phyloP scores from a whole-genome alignment of 92 coral and sea anemone genomes.

The Siderastrea radians region DNA sequence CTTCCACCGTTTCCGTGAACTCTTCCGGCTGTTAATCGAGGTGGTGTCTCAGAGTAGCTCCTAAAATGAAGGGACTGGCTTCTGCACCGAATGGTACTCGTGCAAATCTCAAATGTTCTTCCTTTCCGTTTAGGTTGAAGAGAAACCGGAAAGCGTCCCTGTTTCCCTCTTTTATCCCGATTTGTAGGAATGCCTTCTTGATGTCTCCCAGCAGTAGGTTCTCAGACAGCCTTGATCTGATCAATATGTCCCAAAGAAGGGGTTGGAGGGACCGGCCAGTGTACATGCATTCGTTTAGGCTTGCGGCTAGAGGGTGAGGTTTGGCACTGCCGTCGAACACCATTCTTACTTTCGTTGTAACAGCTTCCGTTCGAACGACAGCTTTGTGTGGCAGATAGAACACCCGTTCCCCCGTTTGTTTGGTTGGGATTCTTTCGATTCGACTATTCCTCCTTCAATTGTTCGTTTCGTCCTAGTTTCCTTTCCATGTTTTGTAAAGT shows the following conservation, averaged over 20 bases:
- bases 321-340: constrained; percentile 70
- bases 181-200: constrained; percentile 59
- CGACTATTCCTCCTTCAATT: constrained; percentile 17
- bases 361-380: constrained; percentile 44
- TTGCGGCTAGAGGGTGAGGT: constrained; percentile 47
- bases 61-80: constrained; percentile 52
- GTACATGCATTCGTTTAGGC: constrained; percentile 64
- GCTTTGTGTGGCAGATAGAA: constrained; percentile 61
- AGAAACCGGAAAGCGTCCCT: constrained; percentile 60
- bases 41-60: constrained; percentile 41
- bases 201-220: constrained; percentile 52
- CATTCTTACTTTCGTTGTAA: constrained; percentile 66
- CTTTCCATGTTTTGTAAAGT: constrained; percentile 12
- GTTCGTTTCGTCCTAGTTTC: constrained; percentile 22
- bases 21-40: constrained; percentile 27
- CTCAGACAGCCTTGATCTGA: constrained; percentile 51
- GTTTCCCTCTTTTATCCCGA: constrained; percentile 31
- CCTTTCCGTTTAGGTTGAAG: constrained; percentile 36
- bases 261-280: constrained; percentile 68
- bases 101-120: constrained; percentile 40
- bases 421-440: constrained; percentile 31
- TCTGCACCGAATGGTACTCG: constrained; percentile 55
- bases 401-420: constrained; percentile 33
- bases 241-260: constrained; percentile 51
- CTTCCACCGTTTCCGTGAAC: constrained; percentile 11